Conservation (phyloP, 2,888 invertebrate genomes). For the Cloeon dipterum region DNA sequence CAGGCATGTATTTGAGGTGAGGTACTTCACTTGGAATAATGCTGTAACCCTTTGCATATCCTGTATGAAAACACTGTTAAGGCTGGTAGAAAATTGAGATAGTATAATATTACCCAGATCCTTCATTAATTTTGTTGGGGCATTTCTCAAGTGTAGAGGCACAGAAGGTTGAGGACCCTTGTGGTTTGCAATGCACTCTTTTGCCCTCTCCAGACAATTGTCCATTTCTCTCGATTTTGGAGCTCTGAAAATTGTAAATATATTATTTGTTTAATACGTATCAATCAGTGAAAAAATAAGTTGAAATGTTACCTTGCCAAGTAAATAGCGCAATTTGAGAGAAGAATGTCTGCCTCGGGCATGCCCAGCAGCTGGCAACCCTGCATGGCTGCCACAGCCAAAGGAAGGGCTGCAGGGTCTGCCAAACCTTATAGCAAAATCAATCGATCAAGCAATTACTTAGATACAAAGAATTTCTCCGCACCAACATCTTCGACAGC, state of each 20-base stretch:
- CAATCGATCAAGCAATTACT: no score
- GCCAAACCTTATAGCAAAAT: slow-evolving; percentile 28
- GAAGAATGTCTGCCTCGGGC: slow-evolving; percentile 56
- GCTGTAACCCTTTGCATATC: slow-evolving; percentile 38
- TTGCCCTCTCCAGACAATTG: slow-evolving; percentile 32
- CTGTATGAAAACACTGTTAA: slow-evolving; percentile 18
- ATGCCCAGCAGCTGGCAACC: slow-evolving; percentile 58
- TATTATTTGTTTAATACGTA: no score
- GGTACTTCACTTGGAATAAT: slow-evolving; percentile 27
- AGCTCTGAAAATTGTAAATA: slow-evolving; percentile 22
- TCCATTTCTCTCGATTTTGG: slow-evolving; percentile 44
- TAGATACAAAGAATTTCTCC: no score
- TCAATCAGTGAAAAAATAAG: neutral
- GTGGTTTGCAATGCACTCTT: slow-evolving; percentile 28
- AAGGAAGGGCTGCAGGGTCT: slow-evolving; percentile 34
- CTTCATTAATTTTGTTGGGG: slow-evolving; percentile 56
- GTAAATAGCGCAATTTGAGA: slow-evolving; percentile 56
- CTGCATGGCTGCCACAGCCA: slow-evolving; percentile 51
- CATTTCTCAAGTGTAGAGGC: slow-evolving; percentile 56
- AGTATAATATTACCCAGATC: slow-evolving; percentile 29
- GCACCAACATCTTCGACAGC: slow-evolving; percentile 60
- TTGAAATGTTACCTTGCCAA: slow-evolving; percentile 24
- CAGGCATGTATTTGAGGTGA: slow-evolving; percentile 38
- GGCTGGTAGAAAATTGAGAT: neutral
- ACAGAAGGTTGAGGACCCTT: slow-evolving; percentile 49